These are phyloP conservation scores for Tringa solitaria DNA, from an alignment of 2,113 vertebrate genomes.

Conservation along the genomic window DNA sequence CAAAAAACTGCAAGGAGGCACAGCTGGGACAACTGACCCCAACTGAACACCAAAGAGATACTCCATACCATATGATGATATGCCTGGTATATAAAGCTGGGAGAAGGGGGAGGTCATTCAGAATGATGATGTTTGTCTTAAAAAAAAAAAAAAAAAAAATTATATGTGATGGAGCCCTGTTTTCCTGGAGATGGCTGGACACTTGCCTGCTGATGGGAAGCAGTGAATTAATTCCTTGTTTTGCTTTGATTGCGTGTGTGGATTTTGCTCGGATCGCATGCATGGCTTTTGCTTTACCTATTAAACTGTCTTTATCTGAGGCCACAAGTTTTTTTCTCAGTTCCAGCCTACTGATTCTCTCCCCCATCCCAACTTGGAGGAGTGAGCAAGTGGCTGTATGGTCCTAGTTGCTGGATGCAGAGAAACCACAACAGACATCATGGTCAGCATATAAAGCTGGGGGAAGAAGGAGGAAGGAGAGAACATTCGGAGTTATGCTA, in stretches of 20 bases:
- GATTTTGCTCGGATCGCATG: no score
- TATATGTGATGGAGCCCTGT: neutral
- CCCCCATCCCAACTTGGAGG: no score
- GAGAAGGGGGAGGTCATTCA: neutral
- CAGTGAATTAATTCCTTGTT: neutral
- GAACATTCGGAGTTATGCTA: fast-evolving
- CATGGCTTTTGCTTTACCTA: neutral
- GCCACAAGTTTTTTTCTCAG: no score
- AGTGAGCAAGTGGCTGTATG: no score
- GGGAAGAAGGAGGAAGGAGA: neutral
- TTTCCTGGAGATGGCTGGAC: neutral
- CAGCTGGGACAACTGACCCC: neutral
- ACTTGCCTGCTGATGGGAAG: neutral
- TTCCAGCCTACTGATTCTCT: no score
- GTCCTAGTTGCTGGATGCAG: no score
- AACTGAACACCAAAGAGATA: neutral
- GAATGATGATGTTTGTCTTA: neutral
- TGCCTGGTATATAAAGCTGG: neutral
- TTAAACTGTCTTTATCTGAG: neutral
- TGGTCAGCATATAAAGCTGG: neutral
- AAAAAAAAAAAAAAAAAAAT: neutral
- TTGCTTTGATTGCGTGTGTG: neutral
- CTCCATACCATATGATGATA: neutral
- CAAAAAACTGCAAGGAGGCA: neutral
- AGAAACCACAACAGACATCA: no score